Evolutionary conservation across 2,113 vertebrate species (phyloP).

Genomic region (Ploceus nigricollis): DNA sequence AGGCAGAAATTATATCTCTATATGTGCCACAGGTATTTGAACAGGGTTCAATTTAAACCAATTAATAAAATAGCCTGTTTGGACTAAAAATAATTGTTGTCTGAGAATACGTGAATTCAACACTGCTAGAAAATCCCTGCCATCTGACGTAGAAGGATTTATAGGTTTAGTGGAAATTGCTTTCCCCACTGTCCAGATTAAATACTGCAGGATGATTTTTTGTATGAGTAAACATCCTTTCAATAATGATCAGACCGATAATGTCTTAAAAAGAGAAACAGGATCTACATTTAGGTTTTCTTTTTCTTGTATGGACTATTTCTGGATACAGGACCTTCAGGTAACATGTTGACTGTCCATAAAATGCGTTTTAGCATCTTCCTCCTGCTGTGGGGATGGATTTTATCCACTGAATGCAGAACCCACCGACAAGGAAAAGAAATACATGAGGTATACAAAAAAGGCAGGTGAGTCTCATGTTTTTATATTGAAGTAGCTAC

Average conservation of each 20-base stretch:
- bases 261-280: constrained; percentile 73
- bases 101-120: constrained; percentile 64
- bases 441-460: constrained; percentile 74
- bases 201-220: constrained; percentile 76
- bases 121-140: constrained; percentile 81
- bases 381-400: constrained; percentile 79
- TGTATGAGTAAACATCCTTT: constrained; percentile 74
- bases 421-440: constrained; percentile 61
- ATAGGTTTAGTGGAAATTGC: constrained; percentile 87
- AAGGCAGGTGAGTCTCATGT: constrained; percentile 79
- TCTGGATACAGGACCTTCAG: constrained; percentile 58
- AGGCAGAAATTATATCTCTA: not conserved
- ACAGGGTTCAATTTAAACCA: constrained; percentile 35
- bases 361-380: constrained; percentile 82
- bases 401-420: constrained; percentile 74
- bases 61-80: constrained; percentile 53
- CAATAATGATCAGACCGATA: constrained; percentile 71
- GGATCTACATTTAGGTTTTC: constrained; percentile 42
- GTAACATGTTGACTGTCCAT: constrained; percentile 61
- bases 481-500: not conserved
- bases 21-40: not conserved
- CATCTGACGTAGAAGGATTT: constrained; percentile 88
- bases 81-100: constrained; percentile 43
- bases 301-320: constrained; percentile 56
- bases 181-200: constrained; percentile 85